Evolutionary conservation across 2,797 vertebrate genomes (phyloP).

Genomic region (Protosalanx chinensis): DNA sequence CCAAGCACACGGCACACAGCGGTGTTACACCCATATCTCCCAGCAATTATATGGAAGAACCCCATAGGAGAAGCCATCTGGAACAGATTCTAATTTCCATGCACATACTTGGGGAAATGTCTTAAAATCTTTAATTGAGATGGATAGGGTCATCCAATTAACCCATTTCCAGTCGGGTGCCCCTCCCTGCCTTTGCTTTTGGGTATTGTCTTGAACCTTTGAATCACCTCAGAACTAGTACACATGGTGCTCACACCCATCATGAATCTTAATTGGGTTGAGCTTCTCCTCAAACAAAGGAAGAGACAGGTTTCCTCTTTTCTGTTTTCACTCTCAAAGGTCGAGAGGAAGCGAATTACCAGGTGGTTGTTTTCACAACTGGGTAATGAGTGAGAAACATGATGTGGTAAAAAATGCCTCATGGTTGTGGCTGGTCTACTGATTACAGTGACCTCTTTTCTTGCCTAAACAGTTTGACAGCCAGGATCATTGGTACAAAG

Average conservation of each 20-base stretch:
- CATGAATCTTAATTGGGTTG: slow-evolving; percentile 68
- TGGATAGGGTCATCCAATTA: slow-evolving; percentile 80
- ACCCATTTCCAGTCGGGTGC: slow-evolving; percentile 71
- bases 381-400: slow-evolving; percentile 1
- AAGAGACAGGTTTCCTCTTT: slow-evolving; percentile 10
- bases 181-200: slow-evolving; percentile 67
- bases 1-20: slow-evolving; percentile 12
- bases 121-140: slow-evolving; percentile 79
- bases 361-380: slow-evolving; percentile 9
- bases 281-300: slow-evolving; percentile 45
- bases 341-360: slow-evolving; percentile 2
- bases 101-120: slow-evolving; percentile 55
- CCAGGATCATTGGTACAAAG: not conserved
- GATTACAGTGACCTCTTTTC: not conserved
- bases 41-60: slow-evolving; percentile 72
- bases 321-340: not conserved
- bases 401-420: not conserved
- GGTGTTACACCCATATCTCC: slow-evolving; percentile 50
- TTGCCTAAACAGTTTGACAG: not conserved
- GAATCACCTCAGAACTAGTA: slow-evolving; percentile 54
- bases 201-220: slow-evolving; percentile 71
- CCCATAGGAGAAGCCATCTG: slow-evolving; percentile 70
- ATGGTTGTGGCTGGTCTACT: not conserved
- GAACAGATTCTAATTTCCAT: slow-evolving; percentile 71
- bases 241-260: slow-evolving; percentile 64